phyloP scores from a whole-genome alignment of 2,888 invertebrate genomes.

The Laothoe populi region DNA sequence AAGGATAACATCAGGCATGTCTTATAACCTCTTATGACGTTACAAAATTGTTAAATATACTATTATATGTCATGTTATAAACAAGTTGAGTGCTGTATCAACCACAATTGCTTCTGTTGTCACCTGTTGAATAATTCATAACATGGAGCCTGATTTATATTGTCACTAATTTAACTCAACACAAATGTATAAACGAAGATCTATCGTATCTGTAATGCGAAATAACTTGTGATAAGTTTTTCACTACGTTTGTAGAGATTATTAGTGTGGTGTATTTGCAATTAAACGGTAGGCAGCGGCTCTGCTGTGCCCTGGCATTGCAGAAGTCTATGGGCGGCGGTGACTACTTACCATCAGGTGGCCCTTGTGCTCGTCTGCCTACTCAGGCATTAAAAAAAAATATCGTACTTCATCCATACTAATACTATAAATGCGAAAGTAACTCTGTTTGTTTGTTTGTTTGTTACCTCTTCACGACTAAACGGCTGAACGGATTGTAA shows the following conservation, averaged over 20 bases:
- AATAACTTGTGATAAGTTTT: background rate
- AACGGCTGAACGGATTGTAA: too few relatives aligned
- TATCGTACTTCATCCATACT: too few relatives aligned
- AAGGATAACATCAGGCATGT: too few relatives aligned
- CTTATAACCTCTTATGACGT: background rate
- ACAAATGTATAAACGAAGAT: background rate
- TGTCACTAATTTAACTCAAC: background rate
- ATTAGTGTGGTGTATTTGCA: background rate
- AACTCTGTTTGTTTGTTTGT: too few relatives aligned
- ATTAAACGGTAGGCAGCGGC: too few relatives aligned
- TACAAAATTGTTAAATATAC: background rate
- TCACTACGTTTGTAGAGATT: background rate
- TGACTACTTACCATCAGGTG: too few relatives aligned
- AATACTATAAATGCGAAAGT: too few relatives aligned
- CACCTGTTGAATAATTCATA: conserved; percentile 15
- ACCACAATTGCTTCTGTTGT: background rate
- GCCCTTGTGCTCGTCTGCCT: too few relatives aligned
- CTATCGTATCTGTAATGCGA: background rate
- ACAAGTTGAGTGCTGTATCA: background rate
- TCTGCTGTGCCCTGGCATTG: too few relatives aligned
- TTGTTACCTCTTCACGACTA: too few relatives aligned
- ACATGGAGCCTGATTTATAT: conserved; percentile 2
- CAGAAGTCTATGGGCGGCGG: too few relatives aligned
- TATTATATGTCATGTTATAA: background rate
- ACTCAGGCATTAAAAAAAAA: too few relatives aligned